Evolutionary conservation across 1,140 invertebrate genomes (phyloP), one percentile per base, ranked within the genome.

Genomic region (Brachionus asplanchnoidis): DNA sequence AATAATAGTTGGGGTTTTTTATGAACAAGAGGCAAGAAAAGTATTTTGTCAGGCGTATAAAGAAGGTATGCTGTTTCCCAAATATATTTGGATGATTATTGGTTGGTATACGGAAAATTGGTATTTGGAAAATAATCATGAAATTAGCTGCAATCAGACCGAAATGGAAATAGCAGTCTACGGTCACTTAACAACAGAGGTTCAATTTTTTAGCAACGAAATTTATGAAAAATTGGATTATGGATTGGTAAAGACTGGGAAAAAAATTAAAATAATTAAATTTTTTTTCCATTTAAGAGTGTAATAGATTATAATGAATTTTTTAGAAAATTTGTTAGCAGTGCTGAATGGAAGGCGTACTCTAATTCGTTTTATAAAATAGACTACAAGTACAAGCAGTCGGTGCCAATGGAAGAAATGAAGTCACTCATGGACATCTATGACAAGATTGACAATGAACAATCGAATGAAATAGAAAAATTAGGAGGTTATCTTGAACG

Each of bases 71-170:
- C 99, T 96, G 88, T 97, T 97, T 2, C 95, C 95, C 87, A 95
- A 95, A 46, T 96, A 98, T 90, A 97, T 99, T 0, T 99, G 97
- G 97, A 98, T 99, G 89, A 97, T 99, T 89, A 99, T 99, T 87
- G 97, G 96, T 56, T 99, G 97, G 97, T 99, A 99, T 89, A 96
- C 99, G 88, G 97, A 99, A 88, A 97, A 98, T 87, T 99, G 97
- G 97, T 99, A 96, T 88, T 94, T 95, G 87, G 87, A 89, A n/a
- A 93, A 95, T 84, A 93, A 95, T 70, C 95, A 97, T 88, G 93
- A 93, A 17, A 94, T 98, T 32, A 93, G 95, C 85, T 99, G 98
- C 88, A 97, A 95, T 0, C 92, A 92, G 50, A 94, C 97, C 86
- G 92, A 99, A 89, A 97, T 99, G 95, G 88, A 88, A 60, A 92